Evolutionary conservation across 2,888 invertebrate species (phyloP).

Genomic region (Laspeyria flexula): DNA sequence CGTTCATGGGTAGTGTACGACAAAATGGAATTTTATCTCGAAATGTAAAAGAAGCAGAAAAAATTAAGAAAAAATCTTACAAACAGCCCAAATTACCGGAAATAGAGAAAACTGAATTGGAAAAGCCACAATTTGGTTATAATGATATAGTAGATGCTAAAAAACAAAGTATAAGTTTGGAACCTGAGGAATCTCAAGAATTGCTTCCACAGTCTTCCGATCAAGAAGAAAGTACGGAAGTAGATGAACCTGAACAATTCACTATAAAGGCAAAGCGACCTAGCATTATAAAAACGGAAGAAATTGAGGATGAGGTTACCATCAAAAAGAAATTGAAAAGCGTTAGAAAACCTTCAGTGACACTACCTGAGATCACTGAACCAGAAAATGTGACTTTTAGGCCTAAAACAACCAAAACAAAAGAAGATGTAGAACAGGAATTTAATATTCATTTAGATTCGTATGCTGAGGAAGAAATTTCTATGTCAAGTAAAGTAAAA

Average conservation of each 20-base stretch:
- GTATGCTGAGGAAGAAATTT: slow-evolving; percentile 95
- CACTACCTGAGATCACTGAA: slow-evolving; percentile 90
- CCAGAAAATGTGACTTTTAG: slow-evolving; percentile 93
- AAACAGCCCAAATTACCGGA: slow-evolving; percentile 86
- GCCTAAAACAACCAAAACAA: slow-evolving; percentile 91
- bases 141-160: slow-evolving; percentile 76
- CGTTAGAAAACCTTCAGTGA: slow-evolving; percentile 87
- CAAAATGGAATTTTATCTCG: slow-evolving; percentile 89
- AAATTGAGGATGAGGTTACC: slow-evolving; percentile 87
- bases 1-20: slow-evolving; percentile 84
- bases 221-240: slow-evolving; percentile 46
- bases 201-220: slow-evolving; percentile 41
- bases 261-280: slow-evolving; percentile 73
- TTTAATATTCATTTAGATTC: slow-evolving; percentile 94
- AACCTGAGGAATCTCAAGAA: slow-evolving; percentile 25
- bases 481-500: slow-evolving; percentile 93
- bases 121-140: slow-evolving; percentile 83
- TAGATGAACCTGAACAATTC: slow-evolving; percentile 73
- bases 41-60: slow-evolving; percentile 89
- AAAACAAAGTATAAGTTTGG: slow-evolving; percentile 53
- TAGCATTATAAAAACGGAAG: slow-evolving; percentile 79
- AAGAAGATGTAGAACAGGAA: slow-evolving; percentile 95
- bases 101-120: slow-evolving; percentile 83
- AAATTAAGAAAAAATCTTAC: slow-evolving; percentile 86
- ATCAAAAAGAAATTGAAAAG: slow-evolving; percentile 91